phyloP scores from a whole-genome alignment of 2,888 invertebrate genomes.

The Thymelicus sylvestris region DNA sequence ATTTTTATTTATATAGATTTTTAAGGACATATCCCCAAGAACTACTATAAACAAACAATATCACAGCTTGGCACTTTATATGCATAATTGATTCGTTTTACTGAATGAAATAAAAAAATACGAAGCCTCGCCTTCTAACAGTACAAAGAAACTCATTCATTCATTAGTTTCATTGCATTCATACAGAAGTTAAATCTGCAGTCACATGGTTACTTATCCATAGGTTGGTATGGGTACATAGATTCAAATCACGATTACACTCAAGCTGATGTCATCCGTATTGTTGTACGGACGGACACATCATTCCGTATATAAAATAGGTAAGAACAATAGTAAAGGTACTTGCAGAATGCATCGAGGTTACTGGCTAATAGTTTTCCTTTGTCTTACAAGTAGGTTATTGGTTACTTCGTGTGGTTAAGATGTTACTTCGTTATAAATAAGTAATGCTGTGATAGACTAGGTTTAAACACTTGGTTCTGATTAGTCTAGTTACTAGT shows the following conservation, averaged over 20 bases:
- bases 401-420: background rate
- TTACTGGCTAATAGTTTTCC: slow-evolving; percentile 29
- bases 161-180: background rate
- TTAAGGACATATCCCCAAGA: too few relatives aligned
- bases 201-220: slow-evolving; percentile 44
- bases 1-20: too few relatives aligned
- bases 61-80: too few relatives aligned
- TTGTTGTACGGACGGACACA: slow-evolving; percentile 43
- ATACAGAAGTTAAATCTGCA: slow-evolving; percentile 47
- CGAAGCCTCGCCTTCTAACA: too few relatives aligned
- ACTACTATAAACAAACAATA: too few relatives aligned
- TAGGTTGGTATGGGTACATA: background rate
- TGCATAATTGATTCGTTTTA: too few relatives aligned
- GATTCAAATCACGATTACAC: slow-evolving; percentile 26
- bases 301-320: slow-evolving; percentile 31
- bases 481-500: too few relatives aligned
- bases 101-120: too few relatives aligned
- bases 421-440: too few relatives aligned
- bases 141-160: background rate
- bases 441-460: too few relatives aligned
- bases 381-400: slow-evolving; percentile 13
- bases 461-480: too few relatives aligned
- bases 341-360: slow-evolving; percentile 29
- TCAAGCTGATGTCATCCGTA: slow-evolving; percentile 48
- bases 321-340: slow-evolving; percentile 29